Evolutionary conservation across 92 coral and sea anemone species (phyloP).

Genomic region (Isaurus tuberculatus): DNA sequence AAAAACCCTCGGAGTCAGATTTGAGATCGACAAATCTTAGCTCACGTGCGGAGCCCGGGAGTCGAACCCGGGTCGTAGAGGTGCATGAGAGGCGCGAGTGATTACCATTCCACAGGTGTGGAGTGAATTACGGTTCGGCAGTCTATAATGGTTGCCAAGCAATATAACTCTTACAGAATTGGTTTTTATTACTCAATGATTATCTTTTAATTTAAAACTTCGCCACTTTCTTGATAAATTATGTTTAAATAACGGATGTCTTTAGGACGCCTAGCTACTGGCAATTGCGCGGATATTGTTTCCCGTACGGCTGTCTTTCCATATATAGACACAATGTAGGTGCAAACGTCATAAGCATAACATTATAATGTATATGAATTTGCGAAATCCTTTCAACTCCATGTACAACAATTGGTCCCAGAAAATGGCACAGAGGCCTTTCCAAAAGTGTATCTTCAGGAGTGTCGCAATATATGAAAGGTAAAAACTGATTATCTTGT

Average conservation of each 20-base stretch:
- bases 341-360: slow-evolving; percentile 68
- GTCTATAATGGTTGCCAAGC: too few species aligned
- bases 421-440: slow-evolving; percentile 80
- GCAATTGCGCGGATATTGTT: neutral
- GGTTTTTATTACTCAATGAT: neutral
- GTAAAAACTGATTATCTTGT: slow-evolving; percentile 64
- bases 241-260: neutral
- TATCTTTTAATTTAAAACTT: neutral
- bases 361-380: slow-evolving; percentile 76
- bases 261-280: neutral
- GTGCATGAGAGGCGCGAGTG: too few species aligned
- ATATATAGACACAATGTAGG: slow-evolving; percentile 67
- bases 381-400: slow-evolving; percentile 61
- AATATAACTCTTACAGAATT: too few species aligned
- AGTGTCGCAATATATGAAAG: slow-evolving; percentile 70
- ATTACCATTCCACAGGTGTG: too few species aligned
- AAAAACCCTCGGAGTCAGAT: too few species aligned
- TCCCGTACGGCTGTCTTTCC: neutral
- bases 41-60: too few species aligned
- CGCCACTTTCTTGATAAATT: neutral
- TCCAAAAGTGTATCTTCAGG: slow-evolving; percentile 30
- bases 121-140: too few species aligned
- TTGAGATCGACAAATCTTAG: too few species aligned
- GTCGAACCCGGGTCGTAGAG: too few species aligned
- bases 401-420: slow-evolving; percentile 77